Evolutionary conservation across 1,140 invertebrate genomes (phyloP).

Genomic region (Drosophila seguyi): DNA sequence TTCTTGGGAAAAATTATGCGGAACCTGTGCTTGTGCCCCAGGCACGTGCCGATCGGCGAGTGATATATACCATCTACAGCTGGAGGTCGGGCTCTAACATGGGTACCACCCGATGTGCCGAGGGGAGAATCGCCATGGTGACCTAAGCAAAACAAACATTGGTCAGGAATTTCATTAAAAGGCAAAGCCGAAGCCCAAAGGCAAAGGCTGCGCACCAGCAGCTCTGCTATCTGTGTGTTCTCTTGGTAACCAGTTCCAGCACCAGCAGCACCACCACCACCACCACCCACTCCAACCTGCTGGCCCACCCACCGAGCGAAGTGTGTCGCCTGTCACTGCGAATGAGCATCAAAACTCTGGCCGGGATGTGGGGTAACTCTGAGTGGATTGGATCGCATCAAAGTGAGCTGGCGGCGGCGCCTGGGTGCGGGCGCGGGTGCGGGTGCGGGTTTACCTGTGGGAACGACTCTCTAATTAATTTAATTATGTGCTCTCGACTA

Average conservation of each 20-base stretch:
- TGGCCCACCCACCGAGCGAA: conserved; percentile 51
- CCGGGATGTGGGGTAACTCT: conserved; percentile 9
- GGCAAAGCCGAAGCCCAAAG: conserved; percentile 36
- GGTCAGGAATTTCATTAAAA: conserved; percentile 82
- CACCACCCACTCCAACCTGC: conserved; percentile 32
- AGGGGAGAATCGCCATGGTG: conserved; percentile 64
- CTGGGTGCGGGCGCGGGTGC: neutral
- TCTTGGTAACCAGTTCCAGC: conserved; percentile 32
- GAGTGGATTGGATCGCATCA: conserved; percentile 27
- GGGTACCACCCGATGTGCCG: neutral
- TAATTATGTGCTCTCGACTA: conserved; percentile 76
- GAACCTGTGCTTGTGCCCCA: conserved; percentile 75
- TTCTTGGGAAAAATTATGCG: conserved; percentile 78
- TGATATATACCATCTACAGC: conserved; percentile 10
- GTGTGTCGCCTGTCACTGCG: conserved; percentile 80
- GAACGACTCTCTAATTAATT: conserved; percentile 78
- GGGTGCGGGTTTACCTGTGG: conserved; percentile 66
- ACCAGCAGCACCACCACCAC: neutral
- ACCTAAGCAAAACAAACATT: conserved; percentile 75
- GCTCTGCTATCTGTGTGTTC: conserved; percentile 32
- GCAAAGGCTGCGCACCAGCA: conserved; percentile 6
- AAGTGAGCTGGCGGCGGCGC: neutral
- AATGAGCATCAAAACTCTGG: conserved; percentile 69
- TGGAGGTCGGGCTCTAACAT: conserved; percentile 13
- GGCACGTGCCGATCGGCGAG: conserved; percentile 70